These are phyloP conservation scores for Acleris sparsana DNA, from an alignment of 2,888 invertebrate genomes.

Conservation along the genomic window DNA sequence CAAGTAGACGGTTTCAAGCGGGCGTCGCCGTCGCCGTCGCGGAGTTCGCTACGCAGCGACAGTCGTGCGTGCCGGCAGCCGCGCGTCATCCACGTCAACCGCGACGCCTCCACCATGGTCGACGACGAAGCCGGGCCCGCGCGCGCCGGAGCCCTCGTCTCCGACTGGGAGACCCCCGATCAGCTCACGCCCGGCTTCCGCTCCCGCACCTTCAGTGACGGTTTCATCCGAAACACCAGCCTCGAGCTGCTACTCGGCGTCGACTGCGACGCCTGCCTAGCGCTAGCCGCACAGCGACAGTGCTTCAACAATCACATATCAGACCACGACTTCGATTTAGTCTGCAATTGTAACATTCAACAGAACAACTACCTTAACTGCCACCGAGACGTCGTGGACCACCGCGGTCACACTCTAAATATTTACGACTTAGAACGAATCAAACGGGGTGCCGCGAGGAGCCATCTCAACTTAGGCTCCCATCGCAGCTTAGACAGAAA, in stretches of 20 bases:
- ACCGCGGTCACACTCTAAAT: constrained; percentile 72
- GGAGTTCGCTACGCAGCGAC: constrained; percentile 75
- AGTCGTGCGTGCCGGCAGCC: constrained; percentile 74
- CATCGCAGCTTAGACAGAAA: constrained; percentile 80
- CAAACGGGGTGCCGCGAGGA: constrained; percentile 69
- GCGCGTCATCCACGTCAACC: constrained; percentile 78
- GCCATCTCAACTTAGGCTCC: constrained; percentile 63
- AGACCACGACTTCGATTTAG: constrained; percentile 73
- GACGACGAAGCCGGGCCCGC: constrained; percentile 62
- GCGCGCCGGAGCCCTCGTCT: constrained; percentile 42
- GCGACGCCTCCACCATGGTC: constrained; percentile 80
- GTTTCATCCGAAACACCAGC: constrained; percentile 78
- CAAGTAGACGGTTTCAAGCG: constrained; percentile 75
- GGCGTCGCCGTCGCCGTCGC: constrained; percentile 77
- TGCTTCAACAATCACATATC: constrained; percentile 70
- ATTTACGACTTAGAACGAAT: constrained; percentile 77
- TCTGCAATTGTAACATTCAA: constrained; percentile 77
- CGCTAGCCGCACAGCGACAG: constrained; percentile 71
- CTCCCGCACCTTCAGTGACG: constrained; percentile 79
- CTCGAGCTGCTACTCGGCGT: constrained; percentile 79
- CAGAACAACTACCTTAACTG: constrained; percentile 75
- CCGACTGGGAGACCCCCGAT: constrained; percentile 62
- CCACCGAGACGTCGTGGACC: constrained; percentile 63
- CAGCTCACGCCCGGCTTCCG: constrained; percentile 71
- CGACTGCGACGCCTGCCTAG: constrained; percentile 79